Evolutionary conservation across 2,113 vertebrate species (phyloP), one percentile per base, ranked within the genome.

Genomic region (Corythoichthys intestinalis): DNA sequence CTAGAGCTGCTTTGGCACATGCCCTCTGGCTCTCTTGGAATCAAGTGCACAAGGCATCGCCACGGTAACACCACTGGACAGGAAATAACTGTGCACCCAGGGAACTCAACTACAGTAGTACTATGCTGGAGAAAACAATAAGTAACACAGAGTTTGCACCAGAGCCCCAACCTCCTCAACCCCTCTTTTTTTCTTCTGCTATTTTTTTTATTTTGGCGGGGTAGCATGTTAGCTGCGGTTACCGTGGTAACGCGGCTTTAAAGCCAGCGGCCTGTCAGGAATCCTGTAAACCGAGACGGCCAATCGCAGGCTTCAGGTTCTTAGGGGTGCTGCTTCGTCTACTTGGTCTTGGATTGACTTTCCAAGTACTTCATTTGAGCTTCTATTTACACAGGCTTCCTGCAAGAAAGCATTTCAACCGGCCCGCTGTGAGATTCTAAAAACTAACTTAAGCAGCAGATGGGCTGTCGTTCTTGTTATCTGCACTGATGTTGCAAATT

Each of bases 291-390:
- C 73, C 58, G 77, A 85, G 75, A 77, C 73, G 66, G 65, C 15
- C 37, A 67, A 61, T 67, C 57, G 62, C 49, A 35, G 15, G 61
- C 64, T 66, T 77, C 59, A 38, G 61, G 67, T 70, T 82, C 63
- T 71, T 66, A 52, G 71, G 65, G 82, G 69, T 68, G 69, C 54
- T 68, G 74, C 50, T 71, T 65, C 66, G 66, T 67, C 76, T 65
- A 63, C 65, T 73, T 53, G 54, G 54, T 67, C 72, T 71, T 56
- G 72, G 81, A 85, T 90, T 75, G 64, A 81, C 48, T 90, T 90
- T 85, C 91, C 82, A 58, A 48, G 80, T 91, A 28, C 20, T 28
- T 28, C 20, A 28, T 28, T 28, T 28, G 20, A 28, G 20, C 20
- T 28, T 28, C 20, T 28, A 28, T 28, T 28, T 91, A 87, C 87